These are phyloP conservation scores for Heliangelus exortis DNA, from an alignment of 2,797 vertebrate species.

Conservation along the genomic window DNA sequence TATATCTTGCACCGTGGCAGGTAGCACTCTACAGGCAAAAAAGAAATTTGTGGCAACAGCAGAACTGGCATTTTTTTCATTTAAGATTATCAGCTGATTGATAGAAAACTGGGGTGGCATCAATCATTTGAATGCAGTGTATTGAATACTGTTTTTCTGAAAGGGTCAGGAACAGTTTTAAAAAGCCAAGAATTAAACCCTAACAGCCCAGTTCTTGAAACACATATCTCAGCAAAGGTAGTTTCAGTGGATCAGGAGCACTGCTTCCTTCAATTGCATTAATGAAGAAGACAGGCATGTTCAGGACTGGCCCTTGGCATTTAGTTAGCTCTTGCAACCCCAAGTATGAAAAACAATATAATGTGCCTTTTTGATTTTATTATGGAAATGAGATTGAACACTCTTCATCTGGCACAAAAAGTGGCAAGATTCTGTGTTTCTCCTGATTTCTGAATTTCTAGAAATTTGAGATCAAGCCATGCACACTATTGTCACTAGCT, in stretches of 20 bases:
- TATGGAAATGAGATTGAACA: background rate
- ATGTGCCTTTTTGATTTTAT: background rate
- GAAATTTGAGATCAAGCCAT: slow-evolving; percentile 3
- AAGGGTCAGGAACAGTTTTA: background rate
- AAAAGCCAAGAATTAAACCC: background rate
- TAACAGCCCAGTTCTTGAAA: background rate
- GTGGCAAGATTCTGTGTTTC: background rate
- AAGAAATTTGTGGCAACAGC: background rate
- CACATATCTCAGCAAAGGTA: background rate
- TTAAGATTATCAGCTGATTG: background rate
- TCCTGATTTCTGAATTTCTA: background rate
- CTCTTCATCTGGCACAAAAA: background rate
- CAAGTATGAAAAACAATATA: background rate
- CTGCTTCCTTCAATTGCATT: background rate
- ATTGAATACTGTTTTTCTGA: background rate
- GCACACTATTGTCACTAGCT: background rate
- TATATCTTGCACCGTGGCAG: background rate
- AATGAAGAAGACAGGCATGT: background rate
- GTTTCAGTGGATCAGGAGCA: background rate
- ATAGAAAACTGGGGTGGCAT: background rate
- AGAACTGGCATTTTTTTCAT: background rate
- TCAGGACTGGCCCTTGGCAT: background rate
- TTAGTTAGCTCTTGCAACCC: background rate
- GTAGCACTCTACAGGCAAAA: background rate
- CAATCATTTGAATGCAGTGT: background rate